Evolutionary conservation across 2,888 invertebrate species (phyloP), one percentile per base, ranked within the genome.

Genomic region (Galeruca laticollis): DNA sequence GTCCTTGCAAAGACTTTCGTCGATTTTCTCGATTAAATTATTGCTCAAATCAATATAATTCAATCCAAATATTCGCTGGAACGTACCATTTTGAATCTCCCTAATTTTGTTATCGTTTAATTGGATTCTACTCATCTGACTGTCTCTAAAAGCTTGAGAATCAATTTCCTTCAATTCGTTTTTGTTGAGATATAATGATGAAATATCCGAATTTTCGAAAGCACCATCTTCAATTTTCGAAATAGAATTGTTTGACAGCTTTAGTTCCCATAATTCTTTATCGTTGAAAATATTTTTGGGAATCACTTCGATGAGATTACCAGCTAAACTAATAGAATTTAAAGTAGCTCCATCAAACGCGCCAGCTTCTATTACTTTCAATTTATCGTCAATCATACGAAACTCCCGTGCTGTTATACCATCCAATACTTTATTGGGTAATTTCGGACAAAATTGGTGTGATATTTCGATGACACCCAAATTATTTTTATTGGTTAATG

Each of bases 141-240:
- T 2, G 2, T 35, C 33, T 33, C 5, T 10, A 33, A 57, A 57
- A 6, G 10, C 10, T 11, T 11, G n/a, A 2, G 10, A 0, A 4
- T 1, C 18, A 10, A 57, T 4, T 0, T 31, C 15, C 2, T 9
- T 35, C 35, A 57, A 18, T 57, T 15, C 3, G 15, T 57, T 57
- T 15, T 35, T n/a, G 3, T 6, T 5, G 11, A 57, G 35, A 9
- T 6, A 5, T 10, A 57, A 35, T 9, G 9, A 10, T 9, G 18
- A 10, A 15, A 57, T 35, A 9, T 31, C 56, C 0, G 35, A 57
- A 35, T 57, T 4, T n/a, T 11, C 33, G 15, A 57, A 35, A 5
- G 56, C 56, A 1, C 35, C 33, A 4, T 57, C 11, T 35, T 57
- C 56, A 3, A 57, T 57, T 33, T 35, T 31, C 6, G 31, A 57